Conservation (phyloP, 2,797 vertebrate species). For the Lerista edwardsae region DNA sequence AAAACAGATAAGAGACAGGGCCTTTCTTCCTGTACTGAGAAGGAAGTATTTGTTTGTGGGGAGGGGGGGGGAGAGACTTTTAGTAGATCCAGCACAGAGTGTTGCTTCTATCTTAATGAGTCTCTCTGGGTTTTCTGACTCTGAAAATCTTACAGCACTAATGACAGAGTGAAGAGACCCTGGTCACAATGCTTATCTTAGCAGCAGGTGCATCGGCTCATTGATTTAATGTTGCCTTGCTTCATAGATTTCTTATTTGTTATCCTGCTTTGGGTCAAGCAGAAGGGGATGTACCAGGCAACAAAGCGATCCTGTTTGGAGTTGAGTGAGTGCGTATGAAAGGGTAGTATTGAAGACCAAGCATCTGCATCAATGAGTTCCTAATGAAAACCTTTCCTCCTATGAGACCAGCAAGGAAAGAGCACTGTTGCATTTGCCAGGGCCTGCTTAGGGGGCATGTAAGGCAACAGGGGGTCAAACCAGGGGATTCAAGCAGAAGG, state of each 20-base stretch:
- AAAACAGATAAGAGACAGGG: slow-evolving; percentile 46
- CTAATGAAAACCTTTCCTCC: background rate
- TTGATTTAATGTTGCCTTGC: slow-evolving; percentile 48
- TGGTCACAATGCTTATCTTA: slow-evolving; percentile 28
- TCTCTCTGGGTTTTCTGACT: slow-evolving; percentile 50
- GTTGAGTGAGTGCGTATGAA: background rate
- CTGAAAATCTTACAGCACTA: slow-evolving; percentile 36
- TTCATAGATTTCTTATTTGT: slow-evolving; percentile 26
- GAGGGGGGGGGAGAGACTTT: background rate
- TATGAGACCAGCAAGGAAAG: background rate
- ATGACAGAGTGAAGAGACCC: slow-evolving; percentile 4
- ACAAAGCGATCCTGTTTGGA: background rate
- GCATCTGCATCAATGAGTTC: accelerated
- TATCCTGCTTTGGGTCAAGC: background rate
- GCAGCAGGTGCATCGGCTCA: slow-evolving; percentile 37
- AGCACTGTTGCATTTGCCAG: background rate
- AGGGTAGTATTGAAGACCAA: background rate
- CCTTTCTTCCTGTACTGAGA: slow-evolving; percentile 35
- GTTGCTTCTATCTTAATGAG: slow-evolving; percentile 54
- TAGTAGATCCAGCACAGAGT: slow-evolving; percentile 31
- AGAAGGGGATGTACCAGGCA: accelerated
- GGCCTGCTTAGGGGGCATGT: background rate
- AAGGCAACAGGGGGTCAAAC: no score
- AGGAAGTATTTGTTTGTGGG: background rate
- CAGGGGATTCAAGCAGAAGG: background rate